These are phyloP conservation scores for Platichthys flesus DNA, from an alignment of 2,113 vertebrate species.

Conservation along the genomic window DNA sequence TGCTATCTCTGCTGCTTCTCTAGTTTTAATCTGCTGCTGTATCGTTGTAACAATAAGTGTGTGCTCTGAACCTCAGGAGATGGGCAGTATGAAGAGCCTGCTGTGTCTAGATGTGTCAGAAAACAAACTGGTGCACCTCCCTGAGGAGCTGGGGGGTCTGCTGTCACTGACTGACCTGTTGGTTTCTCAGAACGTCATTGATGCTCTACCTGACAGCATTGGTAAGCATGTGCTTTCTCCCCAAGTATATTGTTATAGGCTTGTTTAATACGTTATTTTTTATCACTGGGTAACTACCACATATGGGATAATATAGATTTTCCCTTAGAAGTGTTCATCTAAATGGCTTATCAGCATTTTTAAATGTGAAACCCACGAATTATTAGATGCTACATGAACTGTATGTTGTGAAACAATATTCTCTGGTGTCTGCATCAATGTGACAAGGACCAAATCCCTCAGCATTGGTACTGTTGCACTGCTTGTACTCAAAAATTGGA, in stretches of 20 bases:
- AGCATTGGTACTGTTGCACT: too few species aligned
- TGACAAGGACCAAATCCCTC: too few species aligned
- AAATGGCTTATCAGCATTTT: not conserved
- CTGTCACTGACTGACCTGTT: conserved; percentile 91
- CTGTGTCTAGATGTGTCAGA: conserved; percentile 97
- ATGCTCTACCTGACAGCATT: conserved; percentile 91
- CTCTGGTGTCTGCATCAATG: too few species aligned
- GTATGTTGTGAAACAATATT: too few species aligned
- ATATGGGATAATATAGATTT: not conserved
- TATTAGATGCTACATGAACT: too few species aligned
- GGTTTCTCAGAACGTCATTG: conserved; percentile 95
- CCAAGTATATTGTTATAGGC: too few species aligned
- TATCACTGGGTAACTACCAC: not conserved
- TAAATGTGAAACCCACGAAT: too few species aligned
- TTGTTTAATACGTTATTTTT: not conserved
- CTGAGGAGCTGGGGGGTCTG: conserved; percentile 92
- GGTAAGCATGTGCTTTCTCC: conserved; percentile 79
- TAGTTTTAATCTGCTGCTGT: not conserved
- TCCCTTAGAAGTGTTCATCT: not conserved
- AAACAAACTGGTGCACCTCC: conserved; percentile 95
- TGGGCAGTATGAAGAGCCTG: conserved; percentile 93
- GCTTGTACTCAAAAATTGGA: not conserved
- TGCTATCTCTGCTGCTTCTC: not conserved
- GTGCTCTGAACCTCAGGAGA: conserved; percentile 82
- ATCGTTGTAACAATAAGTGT: not conserved